These are phyloP conservation scores for Drosophila hamatofila DNA, from an alignment of 2,888 invertebrate species.

Conservation along the genomic window DNA sequence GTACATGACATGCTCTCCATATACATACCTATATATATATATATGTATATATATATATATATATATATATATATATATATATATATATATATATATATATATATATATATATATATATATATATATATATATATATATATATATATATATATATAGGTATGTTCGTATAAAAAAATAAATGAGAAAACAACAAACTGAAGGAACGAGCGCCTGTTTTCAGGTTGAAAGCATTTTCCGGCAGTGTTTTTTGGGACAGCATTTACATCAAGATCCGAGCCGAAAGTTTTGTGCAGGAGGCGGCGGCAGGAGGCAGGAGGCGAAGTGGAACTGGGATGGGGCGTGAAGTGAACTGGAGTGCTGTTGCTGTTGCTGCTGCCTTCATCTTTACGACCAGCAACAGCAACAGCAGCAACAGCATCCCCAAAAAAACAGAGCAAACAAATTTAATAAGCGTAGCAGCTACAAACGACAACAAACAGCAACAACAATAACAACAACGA, in stretches of 20 bases:
- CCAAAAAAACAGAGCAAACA: constrained; percentile 44
- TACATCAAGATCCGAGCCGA: constrained; percentile 33
- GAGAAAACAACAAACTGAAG: constrained; percentile 12
- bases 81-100: neutral
- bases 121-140: neutral
- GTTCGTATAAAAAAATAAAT: constrained; percentile 10
- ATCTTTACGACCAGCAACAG: constrained; percentile 4
- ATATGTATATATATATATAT: neutral
- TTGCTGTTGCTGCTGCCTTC: neutral
- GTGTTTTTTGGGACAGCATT: constrained; percentile 12
- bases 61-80: neutral
- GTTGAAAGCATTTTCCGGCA: constrained; percentile 31
- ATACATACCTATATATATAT: neutral
- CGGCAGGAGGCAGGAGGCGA: too few relatives aligned
- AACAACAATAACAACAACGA: constrained; percentile 10
- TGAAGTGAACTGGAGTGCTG: neutral
- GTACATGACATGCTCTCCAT: neutral
- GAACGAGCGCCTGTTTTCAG: constrained; percentile 22
- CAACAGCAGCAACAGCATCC: constrained; percentile 19
- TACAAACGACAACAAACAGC: constrained; percentile 40
- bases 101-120: neutral
- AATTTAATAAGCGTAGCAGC: constrained; percentile 63
- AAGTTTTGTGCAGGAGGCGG: constrained; percentile 15
- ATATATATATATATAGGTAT: neutral
- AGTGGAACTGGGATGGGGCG: neutral